Evolutionary conservation across 1,140 invertebrate genomes (phyloP).

Genomic region (Eciton burchellii): DNA sequence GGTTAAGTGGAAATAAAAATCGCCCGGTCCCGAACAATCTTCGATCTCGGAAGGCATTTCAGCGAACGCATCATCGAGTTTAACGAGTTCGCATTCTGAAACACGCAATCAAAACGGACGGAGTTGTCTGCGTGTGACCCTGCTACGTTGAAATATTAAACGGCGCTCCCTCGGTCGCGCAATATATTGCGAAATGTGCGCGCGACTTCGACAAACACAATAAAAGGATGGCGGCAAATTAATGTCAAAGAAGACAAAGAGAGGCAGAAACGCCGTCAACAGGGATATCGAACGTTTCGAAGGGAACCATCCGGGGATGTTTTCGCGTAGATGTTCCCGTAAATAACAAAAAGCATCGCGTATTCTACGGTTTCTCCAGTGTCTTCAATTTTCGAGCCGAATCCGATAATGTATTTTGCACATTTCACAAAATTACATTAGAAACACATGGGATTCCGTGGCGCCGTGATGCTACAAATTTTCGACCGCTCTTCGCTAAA

Average conservation of each 20-base stretch:
- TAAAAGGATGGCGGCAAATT: constrained; percentile 54
- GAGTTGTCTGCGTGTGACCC: neutral
- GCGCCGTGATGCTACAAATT: neutral
- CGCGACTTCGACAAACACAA: constrained; percentile 8
- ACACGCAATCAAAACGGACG: constrained; percentile 55
- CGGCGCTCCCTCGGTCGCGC: neutral
- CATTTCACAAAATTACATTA: neutral
- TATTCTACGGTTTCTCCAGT: neutral
- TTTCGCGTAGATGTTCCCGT: neutral
- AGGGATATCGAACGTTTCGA: constrained; percentile 21
- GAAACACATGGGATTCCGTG: neutral
- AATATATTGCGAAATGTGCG: constrained; percentile 58
- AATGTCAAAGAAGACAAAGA: constrained; percentile 45
- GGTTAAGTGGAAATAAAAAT: neutral
- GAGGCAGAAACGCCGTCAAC: constrained; percentile 39
- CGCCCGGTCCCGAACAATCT: neutral
- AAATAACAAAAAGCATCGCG: too few relatives aligned
- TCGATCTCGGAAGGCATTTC: constrained; percentile 30
- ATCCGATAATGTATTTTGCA: neutral
- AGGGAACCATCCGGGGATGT: constrained; percentile 6
- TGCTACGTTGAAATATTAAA: constrained; percentile 68
- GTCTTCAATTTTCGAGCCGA: neutral
- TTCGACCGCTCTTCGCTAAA: constrained; percentile 18
- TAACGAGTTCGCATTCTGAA: constrained; percentile 32
- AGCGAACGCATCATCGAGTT: neutral